Evolutionary conservation across 2,797 vertebrate species (phyloP), one percentile per base, ranked within the genome.

Genomic region (Manis javanica): DNA sequence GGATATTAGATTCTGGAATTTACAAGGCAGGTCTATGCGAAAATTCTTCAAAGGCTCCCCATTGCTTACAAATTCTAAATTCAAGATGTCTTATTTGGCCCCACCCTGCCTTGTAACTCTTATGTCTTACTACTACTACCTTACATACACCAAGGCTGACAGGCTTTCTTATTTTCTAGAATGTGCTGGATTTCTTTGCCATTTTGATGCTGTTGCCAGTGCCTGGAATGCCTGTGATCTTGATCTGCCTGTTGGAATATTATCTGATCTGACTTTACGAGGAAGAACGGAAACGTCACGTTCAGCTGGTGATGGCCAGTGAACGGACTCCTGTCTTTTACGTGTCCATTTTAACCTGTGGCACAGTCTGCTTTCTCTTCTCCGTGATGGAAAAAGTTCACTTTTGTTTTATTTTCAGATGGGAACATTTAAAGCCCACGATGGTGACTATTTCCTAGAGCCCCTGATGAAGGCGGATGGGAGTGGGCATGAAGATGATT

Each of bases 381-480:
- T 71, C 37, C 1, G 42, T 31, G 34, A 88, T 53, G 46, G 66
- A 3, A 71, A 53, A 82, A 64, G 23, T 39, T 61, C 37, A 42
- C 29, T 59, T 98, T 91, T 98, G 26, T 96, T 96, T 96, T 94
- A 34, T 97, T 98, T 98, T 96, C 98, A 99, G 99, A 99, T 99
- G 97, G 99, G 99, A 96, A 99, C 99, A 78, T 99, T 99, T 98
- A 99, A 98, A 39, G 98, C 99, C 15, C 99, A 99, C 42, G 98
- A 99, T 53, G 99, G 99, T 12, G 99, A 99, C 97, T 99, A 99
- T 98, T 99, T 99, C 98, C 98, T 99, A 98, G 99, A 99, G 97
- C 99, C 99, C 74, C 98, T 99, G 98, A 97, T 99, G 98, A 98
- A 98, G 84, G 96, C 97, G 0, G 99, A 98, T 90, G 99, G 99